Evolutionary conservation across 2,888 invertebrate species (phyloP).

Genomic region (Chydorus sphaericus): DNA sequence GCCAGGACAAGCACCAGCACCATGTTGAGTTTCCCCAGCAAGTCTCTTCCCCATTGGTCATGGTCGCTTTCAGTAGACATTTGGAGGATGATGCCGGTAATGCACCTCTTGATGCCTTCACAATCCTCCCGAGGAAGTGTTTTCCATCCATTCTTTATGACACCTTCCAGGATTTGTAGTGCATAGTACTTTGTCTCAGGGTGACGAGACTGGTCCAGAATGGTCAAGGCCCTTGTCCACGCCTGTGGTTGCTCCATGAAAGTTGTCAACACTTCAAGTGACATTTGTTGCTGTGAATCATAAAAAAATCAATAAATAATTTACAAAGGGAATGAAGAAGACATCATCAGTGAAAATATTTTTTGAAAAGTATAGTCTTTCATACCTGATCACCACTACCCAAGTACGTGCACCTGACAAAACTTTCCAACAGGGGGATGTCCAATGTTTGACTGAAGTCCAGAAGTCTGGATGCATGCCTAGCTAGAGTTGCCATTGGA

Average conservation of each 20-base stretch:
- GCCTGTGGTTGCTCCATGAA: slow-evolving; percentile 97
- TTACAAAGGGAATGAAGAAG: too few relatives aligned
- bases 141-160: slow-evolving; percentile 98
- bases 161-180: slow-evolving; percentile 95
- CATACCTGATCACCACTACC: slow-evolving; percentile 60
- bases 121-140: slow-evolving; percentile 94
- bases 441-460: slow-evolving; percentile 96
- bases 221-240: slow-evolving; percentile 97
- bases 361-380: too few relatives aligned
- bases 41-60: slow-evolving; percentile 86
- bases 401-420: slow-evolving; percentile 79
- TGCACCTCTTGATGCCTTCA: slow-evolving; percentile 98
- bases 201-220: slow-evolving; percentile 86
- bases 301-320: neutral
- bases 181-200: slow-evolving; percentile 99
- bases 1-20: slow-evolving; percentile 96
- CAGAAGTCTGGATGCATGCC: slow-evolving; percentile 78
- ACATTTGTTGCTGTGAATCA: slow-evolving; percentile 55
- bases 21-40: slow-evolving; percentile 95
- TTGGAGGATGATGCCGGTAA: slow-evolving; percentile 95
- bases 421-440: slow-evolving; percentile 83
- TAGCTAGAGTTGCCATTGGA: slow-evolving; percentile 50
- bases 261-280: slow-evolving; percentile 87
- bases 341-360: too few relatives aligned
- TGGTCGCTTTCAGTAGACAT: slow-evolving; percentile 82